phyloP scores from a whole-genome alignment of 2,113 vertebrate species.

The Carollia perspicillata region DNA sequence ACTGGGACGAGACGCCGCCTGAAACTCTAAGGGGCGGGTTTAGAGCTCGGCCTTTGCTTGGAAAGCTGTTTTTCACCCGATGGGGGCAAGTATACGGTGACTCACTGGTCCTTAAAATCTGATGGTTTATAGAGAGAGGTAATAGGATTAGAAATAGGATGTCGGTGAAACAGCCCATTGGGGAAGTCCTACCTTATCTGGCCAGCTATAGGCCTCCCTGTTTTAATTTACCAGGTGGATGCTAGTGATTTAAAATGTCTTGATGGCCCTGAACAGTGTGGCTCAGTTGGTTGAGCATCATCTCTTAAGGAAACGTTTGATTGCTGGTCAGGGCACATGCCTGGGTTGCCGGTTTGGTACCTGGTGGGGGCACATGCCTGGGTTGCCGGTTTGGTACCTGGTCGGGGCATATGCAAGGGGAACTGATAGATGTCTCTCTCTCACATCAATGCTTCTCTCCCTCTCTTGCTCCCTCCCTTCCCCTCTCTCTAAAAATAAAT shows the following conservation, averaged over 20 bases:
- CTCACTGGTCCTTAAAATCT: conserved; percentile 55
- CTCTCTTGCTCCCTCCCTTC: no score
- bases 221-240: conserved; percentile 19
- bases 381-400: no score
- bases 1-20: background rate
- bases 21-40: conserved; percentile 32
- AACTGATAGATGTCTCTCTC: no score
- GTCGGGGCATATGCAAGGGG: no score
- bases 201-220: background rate
- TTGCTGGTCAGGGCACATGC: no score
- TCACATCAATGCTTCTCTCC: no score
- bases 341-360: no score
- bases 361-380: no score
- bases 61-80: conserved; percentile 40
- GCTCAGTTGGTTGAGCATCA: no score
- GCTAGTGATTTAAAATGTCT: background rate
- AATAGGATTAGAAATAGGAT: conserved; percentile 66
- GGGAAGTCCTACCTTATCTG: background rate
- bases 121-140: conserved; percentile 57
- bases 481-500: no score
- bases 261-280: no score
- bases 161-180: background rate
- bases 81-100: conserved; percentile 10
- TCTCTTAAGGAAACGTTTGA: no score
- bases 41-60: background rate